Evolutionary conservation across 2,888 invertebrate genomes (phyloP), one percentile per base, ranked within the genome.

Genomic region (Microctonus hyperodae): DNA sequence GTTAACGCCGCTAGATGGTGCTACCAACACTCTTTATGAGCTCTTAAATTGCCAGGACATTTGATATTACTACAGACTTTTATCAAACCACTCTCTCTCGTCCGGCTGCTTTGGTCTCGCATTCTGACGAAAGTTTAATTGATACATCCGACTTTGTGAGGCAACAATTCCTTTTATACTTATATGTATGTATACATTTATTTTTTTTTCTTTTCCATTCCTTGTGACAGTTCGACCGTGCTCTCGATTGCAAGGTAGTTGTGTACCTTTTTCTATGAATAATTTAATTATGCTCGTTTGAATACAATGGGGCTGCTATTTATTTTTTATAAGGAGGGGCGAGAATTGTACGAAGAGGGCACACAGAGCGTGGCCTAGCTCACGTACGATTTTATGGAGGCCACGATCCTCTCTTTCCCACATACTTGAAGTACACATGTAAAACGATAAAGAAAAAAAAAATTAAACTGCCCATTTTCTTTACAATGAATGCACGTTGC

Each of bases 1-100:
- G 77, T 79, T 77, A 75, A 78, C 73, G 73, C 79, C 81, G 80
- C 76, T 80, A 84, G 85, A 84, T 84, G 81, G 81, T 83, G 79
- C 76, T 79, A 77, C 77, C 59, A 68, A 70, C 73, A 76, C 76
- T 76, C 71, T 68, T 70, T 68, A 70, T 44, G 44, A 16, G 16
- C 44, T 71, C 70, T 63, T 50, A 40, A 62, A 58, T 40, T 64
- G 44, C 53, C 28, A 66, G 59, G 68, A 44, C 62, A 58, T 69
- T 67, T 73, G 70, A 75, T 69, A 73, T 73, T 73, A 72, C 64
- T 56, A 67, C 56, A 67, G 73, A 75, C 73, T 75, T 75, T 75
- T 74, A 75, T 74, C 73, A 20, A 68, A 72, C 72, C 68, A 69
- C 73, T 72, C 44, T 44, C 44, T 44, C 44, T n/a, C 74, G 71